A percentile compares a stretch with the other conserved stretches of the same genome.
Conservation (phyloP, 1,140 invertebrate species). For the Alviniconcha marisindica region DNA sequence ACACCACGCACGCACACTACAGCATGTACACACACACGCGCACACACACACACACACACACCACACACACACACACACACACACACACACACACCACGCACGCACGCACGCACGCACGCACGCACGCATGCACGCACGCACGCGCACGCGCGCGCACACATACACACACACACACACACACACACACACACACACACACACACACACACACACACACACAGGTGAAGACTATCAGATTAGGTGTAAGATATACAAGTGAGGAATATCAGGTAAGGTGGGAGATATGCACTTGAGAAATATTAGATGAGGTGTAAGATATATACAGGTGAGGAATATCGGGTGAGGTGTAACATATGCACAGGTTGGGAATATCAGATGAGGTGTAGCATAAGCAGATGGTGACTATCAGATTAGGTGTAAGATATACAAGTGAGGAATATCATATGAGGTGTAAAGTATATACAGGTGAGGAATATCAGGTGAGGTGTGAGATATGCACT, state of each 20-base stretch:
- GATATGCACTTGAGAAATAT: no score
- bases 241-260: no score
- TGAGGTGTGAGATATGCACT: not conserved
- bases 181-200: constrained; percentile 19
- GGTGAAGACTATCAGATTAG: not conserved
- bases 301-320: not conserved
- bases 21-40: not conserved
- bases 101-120: constrained; percentile 4
- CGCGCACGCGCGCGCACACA: constrained; percentile 9
- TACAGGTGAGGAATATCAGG: no score
- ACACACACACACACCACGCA: constrained; percentile 4
- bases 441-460: no score
- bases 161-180: constrained; percentile 27
- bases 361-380: no score
- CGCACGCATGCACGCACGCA: constrained; percentile 3
- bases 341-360: not conserved
- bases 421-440: no score
- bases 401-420: no score
- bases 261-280: no score
- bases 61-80: constrained; percentile 25
- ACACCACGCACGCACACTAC: not conserved
- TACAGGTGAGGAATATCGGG: not conserved
- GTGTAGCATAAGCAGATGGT: not conserved
- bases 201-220: constrained; percentile 20
- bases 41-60: constrained; percentile 27